Conservation (phyloP, 2,888 invertebrate species). For the Pachydiplax longipennis region DNA sequence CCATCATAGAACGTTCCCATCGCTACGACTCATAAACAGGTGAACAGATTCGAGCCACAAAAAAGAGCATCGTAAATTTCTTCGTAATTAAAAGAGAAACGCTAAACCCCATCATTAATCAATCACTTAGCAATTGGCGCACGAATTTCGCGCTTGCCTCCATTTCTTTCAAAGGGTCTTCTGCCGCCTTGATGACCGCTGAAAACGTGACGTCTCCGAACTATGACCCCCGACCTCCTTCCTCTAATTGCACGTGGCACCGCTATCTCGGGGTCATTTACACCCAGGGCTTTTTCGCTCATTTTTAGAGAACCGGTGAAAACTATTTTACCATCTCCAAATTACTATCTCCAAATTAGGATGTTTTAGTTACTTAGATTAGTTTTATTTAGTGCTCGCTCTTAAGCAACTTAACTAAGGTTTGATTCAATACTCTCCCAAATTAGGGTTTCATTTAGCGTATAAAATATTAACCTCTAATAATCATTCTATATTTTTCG, state of each 20-base stretch:
- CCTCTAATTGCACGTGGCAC: slow-evolving; percentile 3
- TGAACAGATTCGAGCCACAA: neutral
- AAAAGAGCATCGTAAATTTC: neutral
- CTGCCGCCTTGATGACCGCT: neutral
- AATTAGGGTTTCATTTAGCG: too few species aligned
- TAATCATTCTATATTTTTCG: too few species aligned
- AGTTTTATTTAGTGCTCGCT: too few species aligned
- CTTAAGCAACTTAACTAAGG: too few species aligned
- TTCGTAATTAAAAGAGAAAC: neutral
- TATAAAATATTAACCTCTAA: too few species aligned
- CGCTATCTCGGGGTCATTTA: neutral
- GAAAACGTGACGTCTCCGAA: neutral
- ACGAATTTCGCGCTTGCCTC: neutral
- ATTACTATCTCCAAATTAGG: too few species aligned
- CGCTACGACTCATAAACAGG: too few species aligned
- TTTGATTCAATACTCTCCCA: too few species aligned
- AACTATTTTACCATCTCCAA: neutral
- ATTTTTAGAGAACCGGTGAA: neutral
- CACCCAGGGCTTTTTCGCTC: neutral
- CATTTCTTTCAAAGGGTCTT: neutral
- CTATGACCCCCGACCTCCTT: neutral
- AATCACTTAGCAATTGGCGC: slow-evolving; percentile 9
- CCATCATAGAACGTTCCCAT: too few species aligned
- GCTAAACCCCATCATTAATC: neutral
- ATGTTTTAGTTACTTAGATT: too few species aligned